These are phyloP conservation scores for Chrysomallon squamiferum DNA, from an alignment of 1,140 invertebrate genomes.

Conservation along the genomic window DNA sequence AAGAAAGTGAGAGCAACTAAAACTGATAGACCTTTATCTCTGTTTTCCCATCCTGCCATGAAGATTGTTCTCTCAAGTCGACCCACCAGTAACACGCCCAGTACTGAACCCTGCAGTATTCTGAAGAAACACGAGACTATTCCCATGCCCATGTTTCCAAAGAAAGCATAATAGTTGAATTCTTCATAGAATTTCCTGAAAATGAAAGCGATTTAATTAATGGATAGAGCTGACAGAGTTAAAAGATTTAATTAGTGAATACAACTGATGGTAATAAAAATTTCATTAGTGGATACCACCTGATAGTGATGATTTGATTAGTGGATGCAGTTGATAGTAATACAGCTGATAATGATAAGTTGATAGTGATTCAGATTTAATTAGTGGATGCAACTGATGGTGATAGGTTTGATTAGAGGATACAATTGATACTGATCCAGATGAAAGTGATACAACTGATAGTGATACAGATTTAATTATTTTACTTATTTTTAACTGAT, in stretches of 20 bases:
- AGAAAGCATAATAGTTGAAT: constrained; percentile 1
- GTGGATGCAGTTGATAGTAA: not conserved
- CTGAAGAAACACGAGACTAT: not conserved
- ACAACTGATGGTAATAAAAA: not conserved
- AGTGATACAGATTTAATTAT: too few relatives aligned
- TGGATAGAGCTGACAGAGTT: too few relatives aligned
- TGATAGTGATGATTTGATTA: not conserved
- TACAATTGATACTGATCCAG: too few relatives aligned
- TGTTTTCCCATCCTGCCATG: not conserved
- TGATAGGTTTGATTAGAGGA: too few relatives aligned
- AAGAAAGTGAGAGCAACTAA: too few relatives aligned
- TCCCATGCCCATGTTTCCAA: constrained; percentile 2
- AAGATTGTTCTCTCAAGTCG: not conserved
- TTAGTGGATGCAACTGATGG: not conserved
- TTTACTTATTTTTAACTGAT: not conserved
- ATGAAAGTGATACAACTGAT: too few relatives aligned
- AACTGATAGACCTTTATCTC: constrained; percentile 4
- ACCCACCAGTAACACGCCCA: not conserved
- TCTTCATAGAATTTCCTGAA: not conserved
- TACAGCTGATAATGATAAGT: not conserved
- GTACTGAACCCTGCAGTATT: not conserved
- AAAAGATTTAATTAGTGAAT: too few relatives aligned
- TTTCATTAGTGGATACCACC: not conserved
- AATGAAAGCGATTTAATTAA: too few relatives aligned
- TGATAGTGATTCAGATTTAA: not conserved